These are phyloP conservation scores for Adelges cooleyi DNA, from an alignment of 1,140 invertebrate species.

Conservation along the genomic window DNA sequence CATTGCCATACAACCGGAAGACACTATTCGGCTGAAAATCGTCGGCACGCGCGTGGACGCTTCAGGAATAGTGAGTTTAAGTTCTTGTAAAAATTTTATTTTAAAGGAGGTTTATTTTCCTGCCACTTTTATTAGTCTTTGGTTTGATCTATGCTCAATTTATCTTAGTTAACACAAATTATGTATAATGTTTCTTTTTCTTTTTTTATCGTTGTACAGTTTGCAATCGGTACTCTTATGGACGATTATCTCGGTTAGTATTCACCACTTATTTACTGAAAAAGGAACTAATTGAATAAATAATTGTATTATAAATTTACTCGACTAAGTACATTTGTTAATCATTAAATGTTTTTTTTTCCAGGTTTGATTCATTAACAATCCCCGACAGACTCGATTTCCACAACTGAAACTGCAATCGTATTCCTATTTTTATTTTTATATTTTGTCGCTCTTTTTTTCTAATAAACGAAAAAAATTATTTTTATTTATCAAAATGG, in stretches of 20 bases:
- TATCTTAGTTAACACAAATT: neutral
- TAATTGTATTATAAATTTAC: too few species aligned
- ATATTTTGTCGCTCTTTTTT: too few species aligned
- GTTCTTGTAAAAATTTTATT: neutral
- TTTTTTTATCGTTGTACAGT: conserved; percentile 71
- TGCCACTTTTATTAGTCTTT: conserved; percentile 10
- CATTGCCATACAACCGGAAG: conserved; percentile 91
- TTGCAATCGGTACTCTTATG: conserved; percentile 97
- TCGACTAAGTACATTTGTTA: too few species aligned
- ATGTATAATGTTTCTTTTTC: conserved; percentile 33
- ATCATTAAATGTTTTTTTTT: too few species aligned
- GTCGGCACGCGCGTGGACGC: conserved; percentile 97
- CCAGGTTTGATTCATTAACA: too few species aligned
- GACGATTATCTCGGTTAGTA: conserved; percentile 78
- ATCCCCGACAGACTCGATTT: too few species aligned
- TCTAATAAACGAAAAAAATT: too few species aligned
- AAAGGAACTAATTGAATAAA: too few species aligned
- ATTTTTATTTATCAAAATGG: too few species aligned
- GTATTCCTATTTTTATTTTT: too few species aligned
- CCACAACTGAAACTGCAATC: too few species aligned
- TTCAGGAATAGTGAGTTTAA: conserved; percentile 63
- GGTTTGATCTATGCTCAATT: conserved; percentile 19
- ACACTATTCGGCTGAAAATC: conserved; percentile 96
- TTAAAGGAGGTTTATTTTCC: conserved; percentile 18
- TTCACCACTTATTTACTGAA: too few species aligned